Percentiles rank a stretch among this genome's conserved stretches.
Evolutionary conservation across 2,888 invertebrate genomes (phyloP).

Genomic region (Belgica antarctica): DNA sequence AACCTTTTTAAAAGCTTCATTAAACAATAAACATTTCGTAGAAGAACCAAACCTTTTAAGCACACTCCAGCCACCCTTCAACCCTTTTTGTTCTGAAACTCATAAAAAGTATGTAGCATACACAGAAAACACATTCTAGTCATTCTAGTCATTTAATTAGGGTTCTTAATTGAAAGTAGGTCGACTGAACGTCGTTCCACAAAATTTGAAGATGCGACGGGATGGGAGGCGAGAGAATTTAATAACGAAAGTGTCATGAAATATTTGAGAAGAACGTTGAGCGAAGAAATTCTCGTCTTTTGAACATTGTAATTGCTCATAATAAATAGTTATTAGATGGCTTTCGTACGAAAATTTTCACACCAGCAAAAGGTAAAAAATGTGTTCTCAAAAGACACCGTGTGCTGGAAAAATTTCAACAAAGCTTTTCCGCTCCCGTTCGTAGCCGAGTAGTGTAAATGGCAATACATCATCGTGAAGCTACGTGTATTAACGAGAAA

Average conservation of each 20-base stretch:
- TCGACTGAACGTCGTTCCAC: neutral
- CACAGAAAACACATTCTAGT: too few species aligned
- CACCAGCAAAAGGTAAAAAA: too few species aligned
- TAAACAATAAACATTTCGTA: too few species aligned
- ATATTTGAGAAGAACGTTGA: slow-evolving; percentile 1
- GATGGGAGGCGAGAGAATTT: neutral
- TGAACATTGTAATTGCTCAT: neutral
- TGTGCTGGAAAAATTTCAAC: too few species aligned
- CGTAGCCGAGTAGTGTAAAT: neutral
- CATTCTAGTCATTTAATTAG: slow-evolving; percentile 1
- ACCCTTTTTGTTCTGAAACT: too few species aligned
- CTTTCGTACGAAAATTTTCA: neutral
- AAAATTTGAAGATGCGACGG: neutral
- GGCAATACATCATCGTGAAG: slow-evolving; percentile 25
- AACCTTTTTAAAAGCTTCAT: too few species aligned
- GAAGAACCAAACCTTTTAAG: too few species aligned
- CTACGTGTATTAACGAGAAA: slow-evolving; percentile 23
- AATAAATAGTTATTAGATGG: slow-evolving; percentile 29
- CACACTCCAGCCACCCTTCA: too few species aligned
- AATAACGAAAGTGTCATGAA: slow-evolving; percentile 18
- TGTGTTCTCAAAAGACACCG: too few species aligned
- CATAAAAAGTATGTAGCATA: too few species aligned
- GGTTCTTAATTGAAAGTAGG: slow-evolving; percentile 6
- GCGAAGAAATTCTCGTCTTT: slow-evolving; percentile 18
- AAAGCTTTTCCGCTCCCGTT: too few species aligned